phyloP scores from a whole-genome alignment of 1,140 invertebrate genomes.

The Orussus abietinus region DNA sequence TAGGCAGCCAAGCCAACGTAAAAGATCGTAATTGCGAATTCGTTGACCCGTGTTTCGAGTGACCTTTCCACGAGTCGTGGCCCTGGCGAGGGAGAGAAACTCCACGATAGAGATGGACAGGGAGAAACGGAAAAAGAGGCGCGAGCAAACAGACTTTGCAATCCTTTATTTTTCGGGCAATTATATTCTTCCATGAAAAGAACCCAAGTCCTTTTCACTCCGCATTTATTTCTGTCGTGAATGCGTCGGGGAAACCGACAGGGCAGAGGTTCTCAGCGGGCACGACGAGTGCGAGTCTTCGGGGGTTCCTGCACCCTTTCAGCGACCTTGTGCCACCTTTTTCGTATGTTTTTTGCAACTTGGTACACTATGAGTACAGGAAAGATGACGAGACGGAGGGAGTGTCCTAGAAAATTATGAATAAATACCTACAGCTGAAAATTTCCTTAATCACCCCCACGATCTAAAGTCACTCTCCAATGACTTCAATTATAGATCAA shows the following conservation, averaged over 20 bases:
- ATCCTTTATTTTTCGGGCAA: slow-evolving; percentile 52
- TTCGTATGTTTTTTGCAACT: too few species aligned
- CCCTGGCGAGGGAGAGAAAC: slow-evolving; percentile 15
- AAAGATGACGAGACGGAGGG: too few species aligned
- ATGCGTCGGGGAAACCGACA: slow-evolving; percentile 31
- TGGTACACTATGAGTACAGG: too few species aligned
- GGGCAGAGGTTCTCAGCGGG: slow-evolving; percentile 26
- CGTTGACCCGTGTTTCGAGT: slow-evolving; percentile 46
- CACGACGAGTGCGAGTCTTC: too few species aligned
- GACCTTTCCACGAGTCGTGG: slow-evolving; percentile 27
- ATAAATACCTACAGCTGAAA: too few species aligned
- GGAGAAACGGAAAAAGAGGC: slow-evolving; percentile 16
- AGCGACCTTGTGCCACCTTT: too few species aligned
- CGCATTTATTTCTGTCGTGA: slow-evolving; percentile 43
- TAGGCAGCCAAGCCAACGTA: slow-evolving; percentile 36
- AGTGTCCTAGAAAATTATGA: too few species aligned
- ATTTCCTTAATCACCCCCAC: too few species aligned
- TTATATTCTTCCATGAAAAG: slow-evolving; percentile 48
- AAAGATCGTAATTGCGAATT: slow-evolving; percentile 51
- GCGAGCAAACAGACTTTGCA: slow-evolving; percentile 42
- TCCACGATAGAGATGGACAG: slow-evolving; percentile 15
- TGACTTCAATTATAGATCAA: too few species aligned
- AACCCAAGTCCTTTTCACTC: slow-evolving; percentile 34
- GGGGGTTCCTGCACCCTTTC: too few species aligned
- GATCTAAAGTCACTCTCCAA: too few species aligned